Conservation (phyloP, 2,113 vertebrate genomes). For the Hippocampus zosterae region DNA sequence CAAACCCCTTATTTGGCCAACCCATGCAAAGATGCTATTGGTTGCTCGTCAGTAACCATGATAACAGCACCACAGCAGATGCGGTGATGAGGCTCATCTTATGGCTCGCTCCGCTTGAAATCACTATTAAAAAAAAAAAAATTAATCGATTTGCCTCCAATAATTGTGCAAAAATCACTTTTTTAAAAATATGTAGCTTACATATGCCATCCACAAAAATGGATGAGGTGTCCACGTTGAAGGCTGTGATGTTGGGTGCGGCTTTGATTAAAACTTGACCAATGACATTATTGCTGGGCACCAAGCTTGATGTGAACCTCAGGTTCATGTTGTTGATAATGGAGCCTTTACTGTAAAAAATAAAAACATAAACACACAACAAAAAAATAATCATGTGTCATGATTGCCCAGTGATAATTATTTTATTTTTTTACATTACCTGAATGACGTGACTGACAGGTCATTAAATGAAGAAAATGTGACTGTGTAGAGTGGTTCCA, state of each 20-base stretch:
- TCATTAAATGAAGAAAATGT: slow-evolving; percentile 17
- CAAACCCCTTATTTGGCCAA: too few relatives aligned
- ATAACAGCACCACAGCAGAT: slow-evolving; percentile 23
- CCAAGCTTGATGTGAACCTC: slow-evolving; percentile 1
- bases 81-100: slow-evolving; percentile 36
- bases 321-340: slow-evolving; percentile 6
- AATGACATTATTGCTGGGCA: slow-evolving; percentile 23
- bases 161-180: background rate
- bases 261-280: slow-evolving; percentile 19
- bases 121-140: slow-evolving; percentile 7
- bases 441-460: slow-evolving; percentile 23
- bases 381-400: too few relatives aligned
- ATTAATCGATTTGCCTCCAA: background rate
- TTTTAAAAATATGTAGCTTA: slow-evolving; percentile 14
- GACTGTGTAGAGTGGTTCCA: slow-evolving; percentile 14
- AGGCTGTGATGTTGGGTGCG: slow-evolving; percentile 15
- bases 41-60: slow-evolving; percentile 28
- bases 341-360: slow-evolving; percentile 36
- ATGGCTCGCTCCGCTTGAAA: slow-evolving; percentile 22
- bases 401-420: background rate
- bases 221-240: slow-evolving; percentile 33
- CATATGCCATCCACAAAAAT: slow-evolving; percentile 29
- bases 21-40: slow-evolving; percentile 2
- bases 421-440: slow-evolving; percentile 14
- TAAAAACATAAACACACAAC: background rate